Conservation (phyloP, 35 echinoderm and acorn worm species). For the Ptychodera flava region DNA sequence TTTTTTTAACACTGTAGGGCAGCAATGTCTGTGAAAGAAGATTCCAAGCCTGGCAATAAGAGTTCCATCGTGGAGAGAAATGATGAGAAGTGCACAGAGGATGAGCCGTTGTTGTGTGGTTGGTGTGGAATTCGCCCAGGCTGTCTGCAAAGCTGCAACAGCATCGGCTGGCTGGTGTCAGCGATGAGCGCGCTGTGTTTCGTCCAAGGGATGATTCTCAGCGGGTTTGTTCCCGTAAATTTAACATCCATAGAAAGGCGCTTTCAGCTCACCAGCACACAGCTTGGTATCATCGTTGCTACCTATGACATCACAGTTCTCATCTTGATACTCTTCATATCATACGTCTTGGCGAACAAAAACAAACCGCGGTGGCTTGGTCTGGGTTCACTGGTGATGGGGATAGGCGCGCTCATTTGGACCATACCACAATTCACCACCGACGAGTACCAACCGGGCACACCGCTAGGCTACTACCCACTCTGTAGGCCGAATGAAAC, state of each 20-base stretch:
- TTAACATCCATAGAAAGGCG: constrained; percentile 74
- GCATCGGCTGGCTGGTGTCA: neutral
- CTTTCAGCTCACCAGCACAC: constrained; percentile 64
- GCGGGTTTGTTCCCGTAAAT: constrained; percentile 47
- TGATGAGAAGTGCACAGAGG: neutral
- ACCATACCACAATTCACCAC: constrained; percentile 69
- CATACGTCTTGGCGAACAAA: constrained; percentile 57
- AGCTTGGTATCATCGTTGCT: constrained; percentile 55
- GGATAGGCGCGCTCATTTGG: constrained; percentile 51
- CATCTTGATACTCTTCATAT: constrained; percentile 52
- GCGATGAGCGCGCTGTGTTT: constrained; percentile 23
- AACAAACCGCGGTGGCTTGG: constrained; percentile 63
- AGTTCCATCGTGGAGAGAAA: neutral
- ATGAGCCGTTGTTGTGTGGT: neutral
- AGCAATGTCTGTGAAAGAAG: too few relatives aligned
- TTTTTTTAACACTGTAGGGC: too few relatives aligned
- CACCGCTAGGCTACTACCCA: neutral
- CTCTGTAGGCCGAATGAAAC: neutral
- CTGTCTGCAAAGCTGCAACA: neutral
- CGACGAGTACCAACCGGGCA: constrained; percentile 27
- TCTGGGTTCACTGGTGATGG: constrained; percentile 45
- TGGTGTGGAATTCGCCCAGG: neutral
- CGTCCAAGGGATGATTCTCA: constrained; percentile 68
- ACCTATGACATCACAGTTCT: constrained; percentile 64
- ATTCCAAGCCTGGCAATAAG: too few relatives aligned